Percentiles rank a stretch among this genome's conserved stretches.
These are phyloP conservation scores for Nylanderia fulva DNA, from an alignment of 1,140 invertebrate species.

Conservation along the genomic window DNA sequence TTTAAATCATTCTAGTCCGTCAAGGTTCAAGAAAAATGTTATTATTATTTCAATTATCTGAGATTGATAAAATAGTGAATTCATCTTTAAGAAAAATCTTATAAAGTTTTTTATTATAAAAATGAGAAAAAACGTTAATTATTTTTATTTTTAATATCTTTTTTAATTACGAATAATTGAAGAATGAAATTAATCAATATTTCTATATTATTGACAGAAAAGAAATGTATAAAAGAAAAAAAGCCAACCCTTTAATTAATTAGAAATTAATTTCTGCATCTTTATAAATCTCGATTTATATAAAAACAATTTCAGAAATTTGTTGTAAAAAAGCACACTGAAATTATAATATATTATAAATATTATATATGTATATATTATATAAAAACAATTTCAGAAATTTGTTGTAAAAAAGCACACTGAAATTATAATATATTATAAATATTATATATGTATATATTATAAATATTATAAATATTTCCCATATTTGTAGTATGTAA, in stretches of 20 bases:
- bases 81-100: not conserved
- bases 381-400: not conserved
- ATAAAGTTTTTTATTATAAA: not conserved
- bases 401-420: not conserved
- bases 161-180: not conserved
- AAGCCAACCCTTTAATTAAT: conserved; percentile 23
- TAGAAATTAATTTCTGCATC: not conserved
- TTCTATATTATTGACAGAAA: not conserved
- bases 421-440: too few relatives aligned
- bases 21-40: not conserved
- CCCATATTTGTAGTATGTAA: too few relatives aligned
- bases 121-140: not conserved
- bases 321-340: not conserved
- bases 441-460: too few relatives aligned
- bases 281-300: not conserved
- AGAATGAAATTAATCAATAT: not conserved
- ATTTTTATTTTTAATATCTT: not conserved
- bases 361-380: too few relatives aligned
- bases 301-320: not conserved
- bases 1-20: not conserved
- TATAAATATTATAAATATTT: too few relatives aligned
- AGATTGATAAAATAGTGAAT: conserved; percentile 13
- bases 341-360: too few relatives aligned
- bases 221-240: not conserved
- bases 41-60: not conserved